Conservation (phyloP, 2,888 invertebrate species). For the Andrena chrysosceles region DNA sequence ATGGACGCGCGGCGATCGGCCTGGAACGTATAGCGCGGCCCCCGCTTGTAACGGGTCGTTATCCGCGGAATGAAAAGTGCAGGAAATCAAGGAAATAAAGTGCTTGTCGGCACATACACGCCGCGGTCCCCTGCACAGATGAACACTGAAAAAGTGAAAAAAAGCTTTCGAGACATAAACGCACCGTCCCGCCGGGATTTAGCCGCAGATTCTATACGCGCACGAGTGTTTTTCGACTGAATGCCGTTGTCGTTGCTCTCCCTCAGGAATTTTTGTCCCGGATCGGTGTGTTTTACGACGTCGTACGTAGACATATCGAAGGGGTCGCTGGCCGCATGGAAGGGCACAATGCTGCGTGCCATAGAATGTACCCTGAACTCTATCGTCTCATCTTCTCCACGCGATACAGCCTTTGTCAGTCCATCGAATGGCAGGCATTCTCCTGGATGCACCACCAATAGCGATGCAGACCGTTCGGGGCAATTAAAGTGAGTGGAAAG, state of each 20-base stretch:
- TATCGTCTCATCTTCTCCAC: slow-evolving; percentile 8
- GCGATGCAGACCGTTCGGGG: not conserved
- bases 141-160: slow-evolving; percentile 42
- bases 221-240: slow-evolving; percentile 43
- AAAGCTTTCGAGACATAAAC: slow-evolving; percentile 68
- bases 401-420: slow-evolving; percentile 57
- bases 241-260: slow-evolving; percentile 56
- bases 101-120: slow-evolving; percentile 59
- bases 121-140: slow-evolving; percentile 3
- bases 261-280: slow-evolving; percentile 60
- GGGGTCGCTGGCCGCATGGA: not conserved
- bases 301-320: slow-evolving; percentile 21
- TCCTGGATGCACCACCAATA: slow-evolving; percentile 31
- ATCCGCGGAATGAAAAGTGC: slow-evolving; percentile 61
- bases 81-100: slow-evolving; percentile 70
- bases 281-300: slow-evolving; percentile 54
- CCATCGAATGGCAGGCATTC: not conserved
- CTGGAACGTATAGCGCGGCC: slow-evolving; percentile 16
- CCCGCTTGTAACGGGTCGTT: slow-evolving; percentile 36
- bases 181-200: slow-evolving; percentile 66
- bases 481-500: not conserved
- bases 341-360: not conserved
- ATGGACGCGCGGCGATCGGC: slow-evolving; percentile 39
- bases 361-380: slow-evolving; percentile 4
- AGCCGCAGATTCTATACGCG: slow-evolving; percentile 39